Percentiles rank a stretch among this genome's conserved stretches.
Conservation (phyloP, 2,113 vertebrate species). For the Pipa parva region DNA sequence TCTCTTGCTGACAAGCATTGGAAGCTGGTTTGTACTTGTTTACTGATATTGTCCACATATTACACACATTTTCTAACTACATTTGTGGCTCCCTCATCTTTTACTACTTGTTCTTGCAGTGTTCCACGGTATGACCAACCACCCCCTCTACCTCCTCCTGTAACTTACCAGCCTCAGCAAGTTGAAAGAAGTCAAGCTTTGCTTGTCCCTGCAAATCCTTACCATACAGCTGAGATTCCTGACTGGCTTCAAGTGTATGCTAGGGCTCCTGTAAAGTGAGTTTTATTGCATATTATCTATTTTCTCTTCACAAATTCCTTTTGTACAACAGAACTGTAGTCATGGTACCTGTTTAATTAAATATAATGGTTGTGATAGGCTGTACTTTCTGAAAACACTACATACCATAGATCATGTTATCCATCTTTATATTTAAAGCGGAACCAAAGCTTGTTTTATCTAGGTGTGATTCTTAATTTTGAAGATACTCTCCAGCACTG, state of each 20-base stretch:
- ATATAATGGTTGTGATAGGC: no score
- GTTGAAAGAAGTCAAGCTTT: slow-evolving; percentile 81
- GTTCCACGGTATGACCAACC: slow-evolving; percentile 95
- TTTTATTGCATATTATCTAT: neutral
- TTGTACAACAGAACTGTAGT: slow-evolving; percentile 17
- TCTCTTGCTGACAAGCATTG: no score
- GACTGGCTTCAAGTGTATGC: slow-evolving; percentile 98
- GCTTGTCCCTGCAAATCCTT: slow-evolving; percentile 95
- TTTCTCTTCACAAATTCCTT: slow-evolving; percentile 6
- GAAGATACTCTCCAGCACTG: no score
- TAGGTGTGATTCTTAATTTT: no score
- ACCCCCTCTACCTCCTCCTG: slow-evolving; percentile 77
- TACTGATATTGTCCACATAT: no score
- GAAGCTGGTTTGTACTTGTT: no score
- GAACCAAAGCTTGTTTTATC: no score
- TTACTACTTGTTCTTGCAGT: slow-evolving; percentile 56
- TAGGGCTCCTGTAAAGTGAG: slow-evolving; percentile 92
- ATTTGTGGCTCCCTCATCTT: no score
- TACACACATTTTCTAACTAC: no score
- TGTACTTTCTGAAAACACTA: no score
- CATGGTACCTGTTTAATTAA: slow-evolving; percentile 4
- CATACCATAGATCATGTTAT: no score
- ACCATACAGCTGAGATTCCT: slow-evolving; percentile 92
- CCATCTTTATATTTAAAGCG: no score
- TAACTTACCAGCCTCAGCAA: slow-evolving; percentile 84